Percentiles rank a stretch among this genome's conserved stretches.
These are phyloP conservation scores for Magallana gigas DNA, from an alignment of 1,140 invertebrate species.

Conservation along the genomic window DNA sequence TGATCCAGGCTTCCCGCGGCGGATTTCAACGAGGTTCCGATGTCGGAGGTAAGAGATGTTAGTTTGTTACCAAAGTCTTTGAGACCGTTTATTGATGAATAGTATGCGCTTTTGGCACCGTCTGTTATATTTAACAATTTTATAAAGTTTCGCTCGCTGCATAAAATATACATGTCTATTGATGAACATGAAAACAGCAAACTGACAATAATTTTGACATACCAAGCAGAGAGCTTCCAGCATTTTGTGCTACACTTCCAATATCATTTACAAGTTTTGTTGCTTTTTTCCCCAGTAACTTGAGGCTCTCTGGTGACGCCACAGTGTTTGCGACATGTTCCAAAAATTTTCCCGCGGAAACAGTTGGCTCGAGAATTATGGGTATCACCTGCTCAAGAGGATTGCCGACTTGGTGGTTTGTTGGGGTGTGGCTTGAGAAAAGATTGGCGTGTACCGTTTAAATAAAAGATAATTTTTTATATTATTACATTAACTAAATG, in stretches of 20 bases:
- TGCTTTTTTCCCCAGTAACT: conserved; percentile 30
- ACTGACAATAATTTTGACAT: neutral
- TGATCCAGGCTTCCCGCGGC: conserved; percentile 25
- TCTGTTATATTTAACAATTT: neutral
- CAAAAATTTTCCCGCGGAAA: conserved; percentile 13
- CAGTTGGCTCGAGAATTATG: neutral
- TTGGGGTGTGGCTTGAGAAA: neutral
- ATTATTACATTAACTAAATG: too few species aligned
- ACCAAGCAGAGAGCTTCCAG: conserved; percentile 13
- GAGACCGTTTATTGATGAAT: neutral
- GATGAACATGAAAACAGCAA: too few species aligned
- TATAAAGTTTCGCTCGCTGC: too few species aligned
- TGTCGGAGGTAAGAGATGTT: conserved; percentile 21
- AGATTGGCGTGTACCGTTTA: too few species aligned
- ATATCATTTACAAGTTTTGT: conserved; percentile 37
- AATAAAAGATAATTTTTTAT: too few species aligned
- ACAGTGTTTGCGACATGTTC: neutral
- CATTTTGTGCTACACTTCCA: conserved; percentile 36
- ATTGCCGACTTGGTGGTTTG: neutral
- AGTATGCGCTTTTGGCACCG: neutral
- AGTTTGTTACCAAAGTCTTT: conserved; percentile 13
- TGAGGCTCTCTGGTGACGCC: neutral
- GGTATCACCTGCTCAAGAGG: neutral
- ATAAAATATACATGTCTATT: too few species aligned
- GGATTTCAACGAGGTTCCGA: conserved; percentile 1